A percentile compares a stretch with the other conserved stretches of the same genome.
Evolutionary conservation across 2,888 invertebrate genomes (phyloP).

Genomic region (Pemphredon lugubris): DNA sequence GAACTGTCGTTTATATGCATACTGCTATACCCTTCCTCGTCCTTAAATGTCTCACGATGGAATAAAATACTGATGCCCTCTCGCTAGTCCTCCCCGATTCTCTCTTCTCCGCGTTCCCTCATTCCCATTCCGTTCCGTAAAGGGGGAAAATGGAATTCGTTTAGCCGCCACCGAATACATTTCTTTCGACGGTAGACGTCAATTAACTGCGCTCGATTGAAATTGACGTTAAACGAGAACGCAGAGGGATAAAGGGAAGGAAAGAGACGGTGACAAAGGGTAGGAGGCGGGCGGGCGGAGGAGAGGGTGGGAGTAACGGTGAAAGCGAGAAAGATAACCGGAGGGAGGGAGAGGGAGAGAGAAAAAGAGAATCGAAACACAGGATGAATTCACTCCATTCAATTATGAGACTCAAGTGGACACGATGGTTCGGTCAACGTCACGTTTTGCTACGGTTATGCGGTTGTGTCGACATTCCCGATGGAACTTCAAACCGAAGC

Average conservation of each 20-base stretch:
- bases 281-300: background rate
- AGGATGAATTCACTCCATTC: slow-evolving; percentile 60
- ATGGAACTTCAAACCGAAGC: slow-evolving; percentile 39
- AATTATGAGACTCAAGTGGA: slow-evolving; percentile 64
- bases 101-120: slow-evolving; percentile 16
- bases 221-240: slow-evolving; percentile 61
- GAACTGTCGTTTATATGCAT: slow-evolving; percentile 60
- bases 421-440: slow-evolving; percentile 56
- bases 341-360: slow-evolving; percentile 7
- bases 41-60: slow-evolving; percentile 56
- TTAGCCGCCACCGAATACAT: slow-evolving; percentile 63
- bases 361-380: slow-evolving; percentile 15
- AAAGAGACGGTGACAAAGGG: slow-evolving; percentile 18
- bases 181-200: slow-evolving; percentile 65
- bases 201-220: slow-evolving; percentile 63
- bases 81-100: slow-evolving; percentile 23
- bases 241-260: slow-evolving; percentile 38
- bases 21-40: slow-evolving; percentile 42
- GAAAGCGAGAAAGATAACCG: background rate
- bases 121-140: slow-evolving; percentile 8
- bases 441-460: slow-evolving; percentile 53
- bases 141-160: slow-evolving; percentile 58
- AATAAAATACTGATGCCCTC: slow-evolving; percentile 59
- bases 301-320: background rate
- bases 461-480: slow-evolving; percentile 29